Evolutionary conservation across 1,140 invertebrate genomes (phyloP).

Genomic region (Pissodes strobi): DNA sequence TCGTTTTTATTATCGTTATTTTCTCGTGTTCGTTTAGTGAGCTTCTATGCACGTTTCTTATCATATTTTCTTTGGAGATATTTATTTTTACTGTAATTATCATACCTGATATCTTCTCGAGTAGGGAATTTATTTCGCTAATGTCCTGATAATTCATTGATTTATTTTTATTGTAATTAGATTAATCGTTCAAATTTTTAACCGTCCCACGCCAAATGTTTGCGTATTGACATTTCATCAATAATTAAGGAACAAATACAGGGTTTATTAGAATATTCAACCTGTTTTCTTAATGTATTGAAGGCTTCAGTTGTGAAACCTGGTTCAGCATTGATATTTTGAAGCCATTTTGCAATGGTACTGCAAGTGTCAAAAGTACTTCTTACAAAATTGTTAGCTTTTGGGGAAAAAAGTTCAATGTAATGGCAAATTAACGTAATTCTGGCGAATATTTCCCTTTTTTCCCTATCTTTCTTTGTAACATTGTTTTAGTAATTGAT

Average conservation of each 20-base stretch:
- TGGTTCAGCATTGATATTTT: conserved; percentile 11
- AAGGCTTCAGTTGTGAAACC: conserved; percentile 13
- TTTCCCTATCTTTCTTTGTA: not conserved
- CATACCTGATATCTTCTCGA: no score
- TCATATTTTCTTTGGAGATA: no score
- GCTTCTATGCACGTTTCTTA: no score
- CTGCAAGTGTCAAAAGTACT: conserved; percentile 14
- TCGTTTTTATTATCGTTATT: no score
- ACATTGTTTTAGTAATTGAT: not conserved
- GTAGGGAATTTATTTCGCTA: no score
- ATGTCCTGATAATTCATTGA: no score
- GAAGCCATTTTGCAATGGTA: conserved; percentile 12
- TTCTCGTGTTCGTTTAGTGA: no score
- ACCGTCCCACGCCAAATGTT: not conserved
- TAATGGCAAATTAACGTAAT: conserved; percentile 25
- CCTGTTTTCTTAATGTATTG: conserved; percentile 1
- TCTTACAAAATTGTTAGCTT: conserved; percentile 28
- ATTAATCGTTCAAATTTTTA: no score
- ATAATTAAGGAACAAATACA: conserved; percentile 1
- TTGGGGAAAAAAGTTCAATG: conserved; percentile 26
- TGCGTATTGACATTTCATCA: conserved; percentile 4
- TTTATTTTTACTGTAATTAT: no score
- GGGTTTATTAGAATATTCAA: not conserved
- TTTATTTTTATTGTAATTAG: no score
- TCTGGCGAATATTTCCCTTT: not conserved